A percentile compares a stretch with the other conserved stretches of the same genome.
These are phyloP conservation scores for Tetragonula clypearis DNA, from an alignment of 1,140 invertebrate species.

Conservation along the genomic window DNA sequence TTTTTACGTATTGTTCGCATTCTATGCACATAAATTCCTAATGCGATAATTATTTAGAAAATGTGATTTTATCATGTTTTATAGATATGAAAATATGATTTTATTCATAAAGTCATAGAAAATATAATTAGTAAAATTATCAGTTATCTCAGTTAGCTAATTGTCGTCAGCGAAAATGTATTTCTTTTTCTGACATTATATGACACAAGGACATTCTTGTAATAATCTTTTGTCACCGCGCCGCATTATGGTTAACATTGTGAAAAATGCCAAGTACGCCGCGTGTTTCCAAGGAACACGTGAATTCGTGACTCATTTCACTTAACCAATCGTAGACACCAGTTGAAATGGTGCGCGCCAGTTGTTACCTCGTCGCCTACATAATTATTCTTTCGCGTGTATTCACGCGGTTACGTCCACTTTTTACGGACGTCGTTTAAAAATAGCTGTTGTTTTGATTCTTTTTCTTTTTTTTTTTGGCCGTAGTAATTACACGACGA, in stretches of 20 bases:
- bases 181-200: constrained; percentile 52
- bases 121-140: no score
- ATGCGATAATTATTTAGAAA: no score
- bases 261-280: constrained; percentile 16
- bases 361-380: neutral
- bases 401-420: neutral
- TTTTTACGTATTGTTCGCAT: no score
- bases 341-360: neutral
- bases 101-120: no score
- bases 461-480: neutral
- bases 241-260: constrained; percentile 49
- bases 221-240: constrained; percentile 54
- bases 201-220: constrained; percentile 66
- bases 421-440: constrained; percentile 15
- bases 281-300: constrained; percentile 18
- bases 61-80: no score
- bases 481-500: constrained; percentile 2
- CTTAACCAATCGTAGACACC: constrained; percentile 4
- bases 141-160: neutral
- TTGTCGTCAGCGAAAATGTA: constrained; percentile 54
- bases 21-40: no score
- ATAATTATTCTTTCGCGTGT: neutral
- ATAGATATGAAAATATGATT: no score
- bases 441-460: constrained; percentile 22
- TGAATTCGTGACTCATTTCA: constrained; percentile 46